phyloP scores from a whole-genome alignment of 2,797 vertebrate genomes.

The Macroramphosus scolopax region DNA sequence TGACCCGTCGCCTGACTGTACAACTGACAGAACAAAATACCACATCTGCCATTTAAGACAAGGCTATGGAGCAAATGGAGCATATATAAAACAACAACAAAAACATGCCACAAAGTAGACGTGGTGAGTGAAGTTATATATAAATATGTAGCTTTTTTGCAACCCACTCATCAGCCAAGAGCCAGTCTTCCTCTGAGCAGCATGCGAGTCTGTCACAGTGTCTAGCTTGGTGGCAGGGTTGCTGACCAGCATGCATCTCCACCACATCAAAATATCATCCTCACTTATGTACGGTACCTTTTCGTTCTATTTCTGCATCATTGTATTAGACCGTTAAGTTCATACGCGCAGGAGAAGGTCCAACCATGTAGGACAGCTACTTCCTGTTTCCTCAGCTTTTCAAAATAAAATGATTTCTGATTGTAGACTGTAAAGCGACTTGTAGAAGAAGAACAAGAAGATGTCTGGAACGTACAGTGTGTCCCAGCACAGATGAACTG shows the following conservation, averaged over 20 bases:
- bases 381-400: too few relatives aligned
- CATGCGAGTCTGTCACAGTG: slow-evolving; percentile 16
- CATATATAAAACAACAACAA: slow-evolving; percentile 19
- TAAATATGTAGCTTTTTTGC: slow-evolving; percentile 15
- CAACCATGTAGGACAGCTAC: too few relatives aligned
- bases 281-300: too few relatives aligned
- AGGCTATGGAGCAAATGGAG: slow-evolving; percentile 19
- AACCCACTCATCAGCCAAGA: slow-evolving; percentile 14
- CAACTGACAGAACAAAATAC: slow-evolving; percentile 5
- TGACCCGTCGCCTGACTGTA: slow-evolving; percentile 10
- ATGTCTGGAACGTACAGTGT: too few relatives aligned
- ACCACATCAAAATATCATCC: too few relatives aligned
- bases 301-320: too few relatives aligned
- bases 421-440: too few relatives aligned
- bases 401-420: too few relatives aligned
- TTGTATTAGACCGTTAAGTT: too few relatives aligned
- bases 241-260: slow-evolving; percentile 3
- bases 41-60: not conserved
- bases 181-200: slow-evolving; percentile 27
- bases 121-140: slow-evolving; percentile 11
- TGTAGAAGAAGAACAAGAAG: too few relatives aligned
- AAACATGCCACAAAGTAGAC: slow-evolving; percentile 11
- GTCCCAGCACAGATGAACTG: too few relatives aligned
- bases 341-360: too few relatives aligned
- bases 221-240: not conserved